Evolutionary conservation across 1,140 invertebrate species (phyloP).

Genomic region (Drosophila arizonae): DNA sequence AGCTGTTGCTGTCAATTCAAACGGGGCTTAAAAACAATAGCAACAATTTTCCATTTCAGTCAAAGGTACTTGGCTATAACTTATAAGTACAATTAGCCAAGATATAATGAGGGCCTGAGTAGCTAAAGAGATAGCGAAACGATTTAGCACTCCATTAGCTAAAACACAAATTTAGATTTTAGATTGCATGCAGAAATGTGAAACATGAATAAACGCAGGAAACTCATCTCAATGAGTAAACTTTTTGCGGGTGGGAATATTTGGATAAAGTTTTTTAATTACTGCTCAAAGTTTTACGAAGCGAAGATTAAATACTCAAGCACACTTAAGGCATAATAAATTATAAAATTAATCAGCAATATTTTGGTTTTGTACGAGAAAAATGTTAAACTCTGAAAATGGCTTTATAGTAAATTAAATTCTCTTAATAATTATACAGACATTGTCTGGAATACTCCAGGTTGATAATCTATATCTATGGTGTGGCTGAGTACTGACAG

Average conservation of each 20-base stretch:
- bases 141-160: slow-evolving; percentile 4
- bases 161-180: not conserved
- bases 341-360: no score
- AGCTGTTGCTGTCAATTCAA: slow-evolving; percentile 53
- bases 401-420: no score
- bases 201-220: slow-evolving; percentile 6
- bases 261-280: slow-evolving; percentile 52
- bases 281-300: slow-evolving; percentile 1
- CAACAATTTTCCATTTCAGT: not conserved
- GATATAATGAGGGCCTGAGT: slow-evolving; percentile 11
- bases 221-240: slow-evolving; percentile 17
- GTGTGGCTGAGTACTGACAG: no score
- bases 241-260: slow-evolving; percentile 12
- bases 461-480: no score
- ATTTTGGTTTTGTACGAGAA: no score
- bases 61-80: not conserved
- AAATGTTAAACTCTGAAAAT: no score
- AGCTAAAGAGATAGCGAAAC: not conserved
- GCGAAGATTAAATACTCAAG: not conserved
- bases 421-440: no score
- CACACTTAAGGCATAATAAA: not conserved
- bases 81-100: slow-evolving; percentile 47
- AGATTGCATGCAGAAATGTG: not conserved
- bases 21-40: not conserved
- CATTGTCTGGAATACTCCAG: no score